A percentile compares a stretch with the other conserved stretches of the same genome.
Conservation (phyloP, 2,888 invertebrate genomes). For the Leptopilina myrica region DNA sequence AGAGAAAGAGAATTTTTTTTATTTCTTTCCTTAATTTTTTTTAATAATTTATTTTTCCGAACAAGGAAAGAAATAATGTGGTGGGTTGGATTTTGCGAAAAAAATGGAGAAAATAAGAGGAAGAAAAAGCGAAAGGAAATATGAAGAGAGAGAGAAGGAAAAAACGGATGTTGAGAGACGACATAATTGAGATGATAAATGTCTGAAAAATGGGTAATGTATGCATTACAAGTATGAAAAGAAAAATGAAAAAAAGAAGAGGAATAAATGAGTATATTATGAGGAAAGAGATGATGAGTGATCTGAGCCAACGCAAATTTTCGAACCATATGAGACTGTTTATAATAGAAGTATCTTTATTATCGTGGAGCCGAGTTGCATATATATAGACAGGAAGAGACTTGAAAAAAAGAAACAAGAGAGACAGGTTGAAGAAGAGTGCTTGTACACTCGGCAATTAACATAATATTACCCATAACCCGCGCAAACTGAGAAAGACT, state of each 20-base stretch:
- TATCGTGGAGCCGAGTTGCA: constrained; percentile 43
- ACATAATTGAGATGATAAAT: constrained; percentile 30
- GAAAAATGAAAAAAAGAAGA: background rate
- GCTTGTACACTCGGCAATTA: constrained; percentile 56
- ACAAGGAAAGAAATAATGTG: too few species aligned
- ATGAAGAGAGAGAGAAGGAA: background rate
- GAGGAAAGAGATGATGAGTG: background rate
- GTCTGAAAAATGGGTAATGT: constrained; percentile 12
- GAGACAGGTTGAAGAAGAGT: constrained; percentile 33
- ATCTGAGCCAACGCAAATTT: constrained; percentile 8
- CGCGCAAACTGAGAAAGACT: constrained; percentile 41
- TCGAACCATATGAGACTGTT: constrained; percentile 1
- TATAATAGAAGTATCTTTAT: constrained; percentile 65
- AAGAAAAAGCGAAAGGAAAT: too few species aligned
- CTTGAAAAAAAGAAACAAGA: constrained; percentile 26
- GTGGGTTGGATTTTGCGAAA: too few species aligned
- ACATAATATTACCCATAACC: constrained; percentile 61
- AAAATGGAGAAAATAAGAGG: too few species aligned
- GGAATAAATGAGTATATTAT: too few species aligned
- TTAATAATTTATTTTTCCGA: too few species aligned
- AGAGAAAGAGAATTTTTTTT: too few species aligned
- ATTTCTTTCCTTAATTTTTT: too few species aligned
- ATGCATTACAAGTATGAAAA: background rate
- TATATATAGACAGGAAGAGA: constrained; percentile 18
- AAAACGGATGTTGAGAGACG: background rate